Conservation (phyloP, 1,140 invertebrate species). For the Delia radicum region DNA sequence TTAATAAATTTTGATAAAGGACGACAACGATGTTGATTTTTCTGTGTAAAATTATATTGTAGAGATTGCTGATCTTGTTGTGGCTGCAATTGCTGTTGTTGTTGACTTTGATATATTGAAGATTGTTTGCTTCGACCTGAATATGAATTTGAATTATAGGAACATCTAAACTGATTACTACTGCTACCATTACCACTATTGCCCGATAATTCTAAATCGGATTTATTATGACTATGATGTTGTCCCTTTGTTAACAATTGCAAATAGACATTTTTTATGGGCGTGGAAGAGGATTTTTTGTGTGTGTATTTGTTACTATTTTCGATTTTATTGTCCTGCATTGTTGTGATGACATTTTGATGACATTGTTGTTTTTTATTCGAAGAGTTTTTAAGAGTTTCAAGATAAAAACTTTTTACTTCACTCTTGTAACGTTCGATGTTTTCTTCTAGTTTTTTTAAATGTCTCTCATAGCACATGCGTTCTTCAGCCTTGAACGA, state of each 20-base stretch:
- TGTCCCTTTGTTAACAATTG: not conserved
- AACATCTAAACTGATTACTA: not conserved
- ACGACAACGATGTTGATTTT: not conserved
- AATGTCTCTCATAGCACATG: conserved; percentile 29
- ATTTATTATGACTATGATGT: not conserved
- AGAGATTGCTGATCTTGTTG: not conserved
- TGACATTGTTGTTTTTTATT: not conserved
- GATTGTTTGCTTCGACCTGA: not conserved
- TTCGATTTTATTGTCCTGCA: not conserved
- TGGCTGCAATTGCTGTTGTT: not conserved
- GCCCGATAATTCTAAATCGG: not conserved
- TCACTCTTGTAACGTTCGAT: conserved; percentile 31
- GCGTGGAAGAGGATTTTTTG: not conserved
- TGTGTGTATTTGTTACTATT: conserved; percentile 3
- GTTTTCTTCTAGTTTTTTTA: conserved; percentile 30
- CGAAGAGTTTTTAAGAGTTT: conserved; percentile 17
- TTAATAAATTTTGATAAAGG: conserved; percentile 2
- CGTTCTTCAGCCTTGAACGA: conserved; percentile 21
- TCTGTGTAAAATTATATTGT: too few relatives aligned
- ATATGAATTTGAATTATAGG: not conserved
- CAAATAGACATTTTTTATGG: conserved; percentile 8
- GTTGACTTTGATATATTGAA: not conserved
- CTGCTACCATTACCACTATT: not conserved
- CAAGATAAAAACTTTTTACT: conserved; percentile 30
- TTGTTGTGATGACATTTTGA: not conserved